Percentiles rank a stretch among this genome's conserved stretches.
Conservation (phyloP, 2,888 invertebrate genomes). For the Tachina lurida region DNA sequence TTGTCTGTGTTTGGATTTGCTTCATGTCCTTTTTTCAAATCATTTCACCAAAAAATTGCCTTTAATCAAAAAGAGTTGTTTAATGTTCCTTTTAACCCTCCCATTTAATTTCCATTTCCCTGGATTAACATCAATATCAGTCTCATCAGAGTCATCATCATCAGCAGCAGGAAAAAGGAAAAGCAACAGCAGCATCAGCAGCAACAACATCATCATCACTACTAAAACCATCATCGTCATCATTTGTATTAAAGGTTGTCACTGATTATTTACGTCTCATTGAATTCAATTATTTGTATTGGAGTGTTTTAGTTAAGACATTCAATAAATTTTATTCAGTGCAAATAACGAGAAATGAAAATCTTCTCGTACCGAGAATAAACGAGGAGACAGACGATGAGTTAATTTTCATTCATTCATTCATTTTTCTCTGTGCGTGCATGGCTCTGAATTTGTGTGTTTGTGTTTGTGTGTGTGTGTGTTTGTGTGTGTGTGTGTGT, state of each 20-base stretch:
- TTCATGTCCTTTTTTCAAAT: constrained; percentile 20
- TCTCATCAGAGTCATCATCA: constrained; percentile 32
- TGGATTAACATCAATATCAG: constrained; percentile 55
- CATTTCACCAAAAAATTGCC: constrained; percentile 38
- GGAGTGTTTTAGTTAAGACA: constrained; percentile 68
- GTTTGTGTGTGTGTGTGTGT: constrained; percentile 22
- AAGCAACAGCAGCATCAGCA: not conserved
- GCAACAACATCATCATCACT: constrained; percentile 31
- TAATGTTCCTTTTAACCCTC: constrained; percentile 33
- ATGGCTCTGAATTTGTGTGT: not conserved
- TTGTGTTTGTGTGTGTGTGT: constrained; percentile 31
- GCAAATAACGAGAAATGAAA: constrained; percentile 21
- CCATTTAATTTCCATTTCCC: constrained; percentile 41
- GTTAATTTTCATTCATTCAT: constrained; percentile 14
- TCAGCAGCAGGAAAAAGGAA: not conserved
- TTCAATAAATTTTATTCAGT: constrained; percentile 68
- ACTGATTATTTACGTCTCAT: constrained; percentile 72
- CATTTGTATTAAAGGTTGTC: constrained; percentile 65
- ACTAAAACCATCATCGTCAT: constrained; percentile 28
- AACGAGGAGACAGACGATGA: not conserved
- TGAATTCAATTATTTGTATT: constrained; percentile 72
- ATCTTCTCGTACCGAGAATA: constrained; percentile 1
- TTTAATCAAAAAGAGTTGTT: constrained; percentile 56
- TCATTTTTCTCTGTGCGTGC: not conserved
- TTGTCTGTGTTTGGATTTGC: constrained; percentile 46